These are phyloP conservation scores for Leucopsar rothschildi DNA, from an alignment of 2,113 vertebrate species.

Conservation along the genomic window DNA sequence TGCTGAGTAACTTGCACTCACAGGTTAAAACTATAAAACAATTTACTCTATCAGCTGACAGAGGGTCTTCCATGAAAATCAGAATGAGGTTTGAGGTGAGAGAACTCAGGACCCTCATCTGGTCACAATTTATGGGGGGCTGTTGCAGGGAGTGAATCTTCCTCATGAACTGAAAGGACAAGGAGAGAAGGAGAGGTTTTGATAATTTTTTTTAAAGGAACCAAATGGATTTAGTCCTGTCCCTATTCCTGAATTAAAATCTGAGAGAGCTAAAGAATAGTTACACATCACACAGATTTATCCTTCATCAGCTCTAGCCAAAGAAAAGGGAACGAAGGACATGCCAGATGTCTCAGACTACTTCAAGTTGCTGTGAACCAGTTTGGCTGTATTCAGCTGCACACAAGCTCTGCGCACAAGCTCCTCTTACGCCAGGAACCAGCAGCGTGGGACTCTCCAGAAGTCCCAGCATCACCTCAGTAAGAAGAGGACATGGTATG, in stretches of 20 bases:
- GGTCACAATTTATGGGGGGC: neutral
- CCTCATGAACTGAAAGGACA: neutral
- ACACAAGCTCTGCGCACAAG: neutral
- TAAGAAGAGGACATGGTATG: neutral
- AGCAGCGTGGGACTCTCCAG: neutral
- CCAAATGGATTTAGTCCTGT: neutral
- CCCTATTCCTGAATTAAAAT: neutral
- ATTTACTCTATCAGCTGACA: neutral
- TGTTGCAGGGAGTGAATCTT: neutral
- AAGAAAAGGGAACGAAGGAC: neutral
- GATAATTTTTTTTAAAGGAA: neutral
- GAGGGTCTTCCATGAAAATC: neutral
- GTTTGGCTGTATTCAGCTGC: neutral
- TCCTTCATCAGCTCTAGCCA: neutral
- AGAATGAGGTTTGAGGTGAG: neutral
- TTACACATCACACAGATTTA: neutral
- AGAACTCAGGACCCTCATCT: neutral
- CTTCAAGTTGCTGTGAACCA: neutral
- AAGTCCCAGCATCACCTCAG: slow-evolving; percentile 16
- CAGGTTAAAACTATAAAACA: neutral
- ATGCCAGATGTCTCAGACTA: slow-evolving; percentile 2
- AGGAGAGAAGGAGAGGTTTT: neutral
- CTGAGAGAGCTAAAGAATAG: neutral
- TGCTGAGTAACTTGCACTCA: neutral
- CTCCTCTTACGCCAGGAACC: neutral